A percentile compares a stretch with the other conserved stretches of the same genome.
Conservation (phyloP, 2,797 vertebrate genomes). For the Pseudocheirus occidentalis region DNA sequence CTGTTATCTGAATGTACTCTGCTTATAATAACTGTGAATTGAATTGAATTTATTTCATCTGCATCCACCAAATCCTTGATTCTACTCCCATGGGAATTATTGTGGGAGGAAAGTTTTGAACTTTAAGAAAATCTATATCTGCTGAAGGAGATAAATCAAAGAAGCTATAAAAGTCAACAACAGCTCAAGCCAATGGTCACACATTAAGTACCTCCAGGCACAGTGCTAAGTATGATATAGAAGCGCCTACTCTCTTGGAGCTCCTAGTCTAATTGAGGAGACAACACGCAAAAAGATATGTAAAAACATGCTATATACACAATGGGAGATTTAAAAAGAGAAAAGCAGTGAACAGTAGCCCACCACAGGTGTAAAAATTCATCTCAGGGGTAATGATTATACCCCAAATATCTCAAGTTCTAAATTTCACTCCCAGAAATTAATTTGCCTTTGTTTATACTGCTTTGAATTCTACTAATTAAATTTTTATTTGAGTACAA, state of each 20-base stretch:
- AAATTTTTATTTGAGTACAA: too few species aligned
- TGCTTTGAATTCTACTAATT: too few species aligned
- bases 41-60: neutral
- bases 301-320: neutral
- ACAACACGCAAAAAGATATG: neutral
- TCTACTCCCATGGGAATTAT: neutral
- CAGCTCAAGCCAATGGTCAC: neutral
- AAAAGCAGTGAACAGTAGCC: too few species aligned
- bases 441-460: too few species aligned
- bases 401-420: too few species aligned
- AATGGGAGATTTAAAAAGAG: neutral
- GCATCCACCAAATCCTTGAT: neutral
- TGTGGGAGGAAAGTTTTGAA: too few species aligned
- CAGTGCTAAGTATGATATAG: neutral
- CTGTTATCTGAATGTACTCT: neutral
- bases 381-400: too few species aligned
- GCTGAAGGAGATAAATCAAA: neutral
- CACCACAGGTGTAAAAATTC: too few species aligned
- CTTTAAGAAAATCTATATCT: neutral
- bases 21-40: neutral
- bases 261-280: too few species aligned
- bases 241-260: neutral
- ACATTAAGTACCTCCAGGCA: neutral
- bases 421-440: too few species aligned
- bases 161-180: neutral